A percentile compares a stretch with the other conserved stretches of the same genome.
These are phyloP conservation scores for Ornithoptera priamus DNA, from an alignment of 2,888 invertebrate genomes.

Conservation along the genomic window DNA sequence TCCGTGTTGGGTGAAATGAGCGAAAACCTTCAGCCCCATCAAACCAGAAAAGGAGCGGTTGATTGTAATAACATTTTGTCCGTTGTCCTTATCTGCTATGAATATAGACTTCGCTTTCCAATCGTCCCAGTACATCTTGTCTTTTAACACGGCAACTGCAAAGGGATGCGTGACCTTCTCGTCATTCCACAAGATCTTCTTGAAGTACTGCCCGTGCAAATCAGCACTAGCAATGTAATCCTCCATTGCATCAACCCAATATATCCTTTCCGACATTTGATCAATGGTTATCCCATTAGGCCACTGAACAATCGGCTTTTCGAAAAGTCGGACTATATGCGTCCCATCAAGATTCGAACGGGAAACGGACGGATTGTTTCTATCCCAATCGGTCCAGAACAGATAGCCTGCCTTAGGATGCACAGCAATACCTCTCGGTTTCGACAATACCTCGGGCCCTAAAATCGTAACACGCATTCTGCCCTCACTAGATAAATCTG, in stretches of 20 bases:
- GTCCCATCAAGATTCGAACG: slow-evolving; percentile 90
- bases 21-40: slow-evolving; percentile 91
- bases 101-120: slow-evolving; percentile 90
- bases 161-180: slow-evolving; percentile 90
- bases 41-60: slow-evolving; percentile 83
- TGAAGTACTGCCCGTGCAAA: slow-evolving; percentile 84
- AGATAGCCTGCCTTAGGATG: slow-evolving; percentile 89
- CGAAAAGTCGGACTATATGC: slow-evolving; percentile 83
- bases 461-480: slow-evolving; percentile 89
- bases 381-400: slow-evolving; percentile 95
- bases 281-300: slow-evolving; percentile 94
- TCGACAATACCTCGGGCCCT: slow-evolving; percentile 82
- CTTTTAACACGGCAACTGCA: slow-evolving; percentile 91
- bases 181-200: slow-evolving; percentile 82
- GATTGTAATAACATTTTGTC: slow-evolving; percentile 81
- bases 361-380: slow-evolving; percentile 87
- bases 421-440: slow-evolving; percentile 90
- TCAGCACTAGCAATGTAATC: slow-evolving; percentile 90
- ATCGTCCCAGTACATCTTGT: slow-evolving; percentile 94
- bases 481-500: slow-evolving; percentile 78
- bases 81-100: slow-evolving; percentile 88
- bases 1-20: slow-evolving; percentile 87
- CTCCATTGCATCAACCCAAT: slow-evolving; percentile 92
- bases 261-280: slow-evolving; percentile 88
- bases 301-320: slow-evolving; percentile 86